These are phyloP conservation scores for Hypsibius dujardini DNA, from an alignment of 1,140 invertebrate genomes.

Conservation along the genomic window DNA sequence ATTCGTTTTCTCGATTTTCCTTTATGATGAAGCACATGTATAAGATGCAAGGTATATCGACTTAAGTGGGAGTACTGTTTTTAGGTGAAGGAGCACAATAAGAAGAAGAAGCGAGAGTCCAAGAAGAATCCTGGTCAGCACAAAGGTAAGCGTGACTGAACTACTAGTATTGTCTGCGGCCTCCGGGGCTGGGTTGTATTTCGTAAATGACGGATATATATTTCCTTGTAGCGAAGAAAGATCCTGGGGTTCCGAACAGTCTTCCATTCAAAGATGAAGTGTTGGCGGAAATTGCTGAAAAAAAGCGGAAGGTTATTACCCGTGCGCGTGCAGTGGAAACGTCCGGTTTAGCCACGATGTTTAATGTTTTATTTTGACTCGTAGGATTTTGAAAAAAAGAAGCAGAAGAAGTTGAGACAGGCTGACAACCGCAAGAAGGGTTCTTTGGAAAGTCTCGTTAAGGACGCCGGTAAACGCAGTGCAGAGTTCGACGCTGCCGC, in stretches of 20 bases:
- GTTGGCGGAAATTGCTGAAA: slow-evolving; percentile 57
- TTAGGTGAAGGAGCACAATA: slow-evolving; percentile 51
- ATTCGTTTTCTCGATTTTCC: too few relatives aligned
- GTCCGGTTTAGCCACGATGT: too few relatives aligned
- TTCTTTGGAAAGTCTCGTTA: slow-evolving; percentile 36
- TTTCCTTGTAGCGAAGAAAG: too few relatives aligned
- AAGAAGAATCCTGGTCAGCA: slow-evolving; percentile 45
- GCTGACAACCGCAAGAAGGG: slow-evolving; percentile 32
- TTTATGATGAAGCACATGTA: too few relatives aligned
- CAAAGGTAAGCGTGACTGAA: slow-evolving; percentile 37
- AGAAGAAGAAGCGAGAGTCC: slow-evolving; percentile 53
- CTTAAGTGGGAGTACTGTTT: too few relatives aligned
- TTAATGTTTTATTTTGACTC: neutral
- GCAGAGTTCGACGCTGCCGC: slow-evolving; percentile 37
- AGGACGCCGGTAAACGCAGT: slow-evolving; percentile 48
- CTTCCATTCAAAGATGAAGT: slow-evolving; percentile 83
- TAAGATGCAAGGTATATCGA: too few relatives aligned
- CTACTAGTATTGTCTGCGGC: too few relatives aligned
- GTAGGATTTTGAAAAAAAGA: slow-evolving; percentile 18
- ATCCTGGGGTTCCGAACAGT: slow-evolving; percentile 69
- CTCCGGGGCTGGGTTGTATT: too few relatives aligned
- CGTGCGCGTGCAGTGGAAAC: too few relatives aligned
- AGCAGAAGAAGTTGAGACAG: slow-evolving; percentile 12
- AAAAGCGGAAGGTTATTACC: slow-evolving; percentile 34
- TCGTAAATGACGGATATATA: too few relatives aligned